Evolutionary conservation across 2,888 invertebrate species (phyloP).

Genomic region (Hypena proboscidalis): DNA sequence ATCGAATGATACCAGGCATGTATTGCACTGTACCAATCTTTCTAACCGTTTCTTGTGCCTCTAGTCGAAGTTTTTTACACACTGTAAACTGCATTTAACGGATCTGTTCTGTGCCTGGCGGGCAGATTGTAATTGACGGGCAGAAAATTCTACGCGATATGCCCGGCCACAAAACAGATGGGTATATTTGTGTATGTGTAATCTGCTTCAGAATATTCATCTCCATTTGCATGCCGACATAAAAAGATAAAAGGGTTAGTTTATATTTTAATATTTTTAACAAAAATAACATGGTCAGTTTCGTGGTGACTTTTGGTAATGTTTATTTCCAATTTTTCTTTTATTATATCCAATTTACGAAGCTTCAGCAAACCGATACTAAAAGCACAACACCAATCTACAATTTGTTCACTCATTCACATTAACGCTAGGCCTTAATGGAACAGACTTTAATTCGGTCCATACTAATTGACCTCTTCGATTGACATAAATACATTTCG

Average conservation of each 20-base stretch:
- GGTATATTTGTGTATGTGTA: too few relatives aligned
- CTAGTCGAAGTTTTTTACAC: constrained; percentile 31
- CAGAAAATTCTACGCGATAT: too few relatives aligned
- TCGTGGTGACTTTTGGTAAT: neutral
- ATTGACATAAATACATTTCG: constrained; percentile 70
- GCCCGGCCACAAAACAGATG: too few relatives aligned
- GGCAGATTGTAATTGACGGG: neutral
- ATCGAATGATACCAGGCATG: constrained; percentile 20
- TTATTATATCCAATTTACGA: constrained; percentile 25
- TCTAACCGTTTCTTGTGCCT: constrained; percentile 36
- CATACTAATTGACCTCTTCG: constrained; percentile 78
- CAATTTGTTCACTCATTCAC: constrained; percentile 50
- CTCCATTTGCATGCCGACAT: too few relatives aligned
- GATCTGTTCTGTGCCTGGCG: neutral
- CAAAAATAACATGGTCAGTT: too few relatives aligned
- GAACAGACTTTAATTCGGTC: constrained; percentile 71
- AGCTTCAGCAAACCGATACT: constrained; percentile 45
- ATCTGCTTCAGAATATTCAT: too few relatives aligned
- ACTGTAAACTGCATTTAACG: neutral
- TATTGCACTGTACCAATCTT: constrained; percentile 20
- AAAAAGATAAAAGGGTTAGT: too few relatives aligned
- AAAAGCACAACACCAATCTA: constrained; percentile 59
- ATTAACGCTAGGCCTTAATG: constrained; percentile 66
- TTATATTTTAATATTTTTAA: too few relatives aligned
- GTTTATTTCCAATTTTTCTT: neutral